Evolutionary conservation across 1,140 invertebrate genomes (phyloP).

Genomic region (Asobara japonica): DNA sequence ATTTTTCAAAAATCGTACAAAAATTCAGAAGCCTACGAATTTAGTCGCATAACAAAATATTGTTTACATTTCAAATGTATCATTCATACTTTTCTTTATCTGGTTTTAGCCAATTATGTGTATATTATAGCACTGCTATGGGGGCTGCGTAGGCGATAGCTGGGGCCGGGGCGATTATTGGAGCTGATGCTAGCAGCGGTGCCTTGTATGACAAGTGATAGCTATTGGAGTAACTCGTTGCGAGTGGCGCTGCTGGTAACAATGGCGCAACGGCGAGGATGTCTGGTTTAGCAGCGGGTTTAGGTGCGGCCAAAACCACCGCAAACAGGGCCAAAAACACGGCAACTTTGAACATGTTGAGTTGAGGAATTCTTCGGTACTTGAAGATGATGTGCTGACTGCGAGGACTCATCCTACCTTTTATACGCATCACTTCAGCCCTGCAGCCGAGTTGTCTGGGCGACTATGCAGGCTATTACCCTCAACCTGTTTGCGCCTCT

Average conservation of each 20-base stretch:
- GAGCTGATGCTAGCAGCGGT: constrained; percentile 23
- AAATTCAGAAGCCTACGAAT: too few relatives aligned
- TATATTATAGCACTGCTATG: neutral
- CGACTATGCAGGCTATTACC: constrained; percentile 10
- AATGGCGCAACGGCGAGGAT: constrained; percentile 34
- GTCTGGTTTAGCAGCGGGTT: constrained; percentile 34
- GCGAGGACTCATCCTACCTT: constrained; percentile 1
- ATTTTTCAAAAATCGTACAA: too few relatives aligned
- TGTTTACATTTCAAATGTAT: too few relatives aligned
- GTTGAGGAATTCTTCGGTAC: constrained; percentile 28
- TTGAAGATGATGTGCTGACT: constrained; percentile 36
- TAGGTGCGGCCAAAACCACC: constrained; percentile 36
- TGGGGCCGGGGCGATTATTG: constrained; percentile 25
- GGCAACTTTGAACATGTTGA: constrained; percentile 38
- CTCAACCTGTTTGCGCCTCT: neutral
- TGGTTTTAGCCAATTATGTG: neutral
- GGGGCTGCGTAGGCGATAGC: constrained; percentile 26
- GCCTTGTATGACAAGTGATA: constrained; percentile 42
- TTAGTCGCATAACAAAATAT: too few relatives aligned
- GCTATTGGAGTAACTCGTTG: constrained; percentile 55
- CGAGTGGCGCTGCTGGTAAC: constrained; percentile 43
- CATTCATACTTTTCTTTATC: neutral
- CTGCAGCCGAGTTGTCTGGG: neutral
- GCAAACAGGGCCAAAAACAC: constrained; percentile 54
- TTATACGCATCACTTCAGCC: constrained; percentile 26